Evolutionary conservation across 2,113 vertebrate genomes (phyloP).

Genomic region (Amphiprion percula): DNA sequence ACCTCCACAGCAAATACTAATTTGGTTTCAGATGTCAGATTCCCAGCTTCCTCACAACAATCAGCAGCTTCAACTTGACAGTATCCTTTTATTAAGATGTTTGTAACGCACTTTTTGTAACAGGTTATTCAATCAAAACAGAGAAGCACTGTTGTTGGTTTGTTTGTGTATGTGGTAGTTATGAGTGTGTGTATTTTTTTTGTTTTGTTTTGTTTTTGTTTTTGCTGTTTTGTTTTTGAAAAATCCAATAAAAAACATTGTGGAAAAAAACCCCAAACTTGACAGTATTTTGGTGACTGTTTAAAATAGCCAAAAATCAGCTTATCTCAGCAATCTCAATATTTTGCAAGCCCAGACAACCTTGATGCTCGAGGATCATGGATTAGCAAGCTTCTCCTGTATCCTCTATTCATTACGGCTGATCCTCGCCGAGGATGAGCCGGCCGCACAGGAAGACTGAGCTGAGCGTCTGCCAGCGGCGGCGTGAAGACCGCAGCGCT

Average conservation of each 20-base stretch:
- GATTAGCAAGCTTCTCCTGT: slow-evolving; percentile 74
- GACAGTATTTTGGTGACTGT: slow-evolving; percentile 12
- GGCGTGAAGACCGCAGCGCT: slow-evolving; percentile 50
- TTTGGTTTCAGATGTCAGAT: not conserved
- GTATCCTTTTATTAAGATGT: too few relatives aligned
- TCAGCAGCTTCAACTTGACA: not conserved
- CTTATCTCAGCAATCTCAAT: slow-evolving; percentile 33
- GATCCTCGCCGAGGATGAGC: slow-evolving; percentile 58
- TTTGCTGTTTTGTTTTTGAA: too few relatives aligned
- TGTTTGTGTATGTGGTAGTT: too few relatives aligned
- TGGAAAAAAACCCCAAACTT: not conserved
- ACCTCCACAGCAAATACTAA: not conserved
- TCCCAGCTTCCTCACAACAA: slow-evolving; percentile 1
- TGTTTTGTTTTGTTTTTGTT: too few relatives aligned
- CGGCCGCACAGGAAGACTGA: slow-evolving; percentile 8
- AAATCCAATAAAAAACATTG: too few relatives aligned
- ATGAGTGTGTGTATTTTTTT: too few relatives aligned
- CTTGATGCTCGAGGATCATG: slow-evolving; percentile 26
- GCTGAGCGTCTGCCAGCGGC: slow-evolving; percentile 56
- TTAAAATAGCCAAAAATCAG: slow-evolving; percentile 54
- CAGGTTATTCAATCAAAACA: too few relatives aligned
- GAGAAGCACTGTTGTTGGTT: too few relatives aligned
- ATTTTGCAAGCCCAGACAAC: slow-evolving; percentile 35
- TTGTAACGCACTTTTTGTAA: too few relatives aligned
- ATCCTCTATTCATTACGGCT: slow-evolving; percentile 74